A percentile compares a stretch with the other conserved stretches of the same genome.
phyloP scores from a whole-genome alignment of 2,888 invertebrate species.

The Sphinx pinastri region DNA sequence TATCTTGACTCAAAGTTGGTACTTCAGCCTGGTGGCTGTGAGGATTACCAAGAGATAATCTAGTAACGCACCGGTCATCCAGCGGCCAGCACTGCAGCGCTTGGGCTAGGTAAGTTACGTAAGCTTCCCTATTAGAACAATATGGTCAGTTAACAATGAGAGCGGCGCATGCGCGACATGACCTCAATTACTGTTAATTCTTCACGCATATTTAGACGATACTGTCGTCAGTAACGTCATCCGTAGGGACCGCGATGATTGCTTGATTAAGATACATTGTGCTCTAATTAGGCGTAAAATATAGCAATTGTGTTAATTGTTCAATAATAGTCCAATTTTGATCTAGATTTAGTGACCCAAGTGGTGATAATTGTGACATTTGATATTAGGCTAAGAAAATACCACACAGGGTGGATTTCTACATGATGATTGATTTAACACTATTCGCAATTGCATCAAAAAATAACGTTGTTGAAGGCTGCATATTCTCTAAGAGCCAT shows the following conservation, averaged over 20 bases:
- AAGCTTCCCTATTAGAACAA: conserved; percentile 21
- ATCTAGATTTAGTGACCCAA: no score
- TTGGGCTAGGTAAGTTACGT: conserved; percentile 24
- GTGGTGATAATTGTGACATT: no score
- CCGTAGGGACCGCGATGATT: conserved; percentile 3
- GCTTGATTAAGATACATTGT: conserved; percentile 3
- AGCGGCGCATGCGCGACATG: conserved; percentile 21
- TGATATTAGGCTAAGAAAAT: no score
- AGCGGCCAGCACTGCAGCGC: not conserved
- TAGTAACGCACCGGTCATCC: not conserved
- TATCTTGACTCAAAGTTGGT: not conserved
- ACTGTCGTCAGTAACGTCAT: conserved; percentile 16
- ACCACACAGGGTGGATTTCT: no score
- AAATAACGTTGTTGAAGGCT: no score
- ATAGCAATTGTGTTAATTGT: not conserved
- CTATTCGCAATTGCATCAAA: no score
- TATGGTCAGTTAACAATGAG: not conserved
- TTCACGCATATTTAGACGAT: conserved; percentile 13
- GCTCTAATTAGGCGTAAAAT: not conserved
- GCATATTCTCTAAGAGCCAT: no score
- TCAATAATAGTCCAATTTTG: no score
- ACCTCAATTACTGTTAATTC: conserved; percentile 19
- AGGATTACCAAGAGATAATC: not conserved
- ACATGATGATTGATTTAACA: no score
- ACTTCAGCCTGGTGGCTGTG: not conserved